phyloP scores from a whole-genome alignment of 2,797 vertebrate species.

The Chiroxiphia lanceolata region DNA sequence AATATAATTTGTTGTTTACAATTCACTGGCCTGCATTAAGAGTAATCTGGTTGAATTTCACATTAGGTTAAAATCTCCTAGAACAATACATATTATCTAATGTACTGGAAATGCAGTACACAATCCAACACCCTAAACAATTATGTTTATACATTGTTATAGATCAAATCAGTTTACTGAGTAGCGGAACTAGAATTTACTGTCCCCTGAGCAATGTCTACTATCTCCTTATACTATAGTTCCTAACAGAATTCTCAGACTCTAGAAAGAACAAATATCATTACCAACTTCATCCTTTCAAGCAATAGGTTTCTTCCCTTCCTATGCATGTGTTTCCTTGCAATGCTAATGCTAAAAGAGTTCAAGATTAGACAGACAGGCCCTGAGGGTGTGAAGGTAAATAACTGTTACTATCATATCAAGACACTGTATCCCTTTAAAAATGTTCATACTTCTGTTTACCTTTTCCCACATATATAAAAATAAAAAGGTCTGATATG shows the following conservation, averaged over 20 bases:
- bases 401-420: not conserved
- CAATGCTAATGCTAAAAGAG: not conserved
- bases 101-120: not conserved
- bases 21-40: not conserved
- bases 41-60: not conserved
- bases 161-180: not conserved
- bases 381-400: not conserved
- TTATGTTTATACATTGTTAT: too few species aligned
- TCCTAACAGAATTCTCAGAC: not conserved
- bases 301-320: not conserved
- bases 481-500: not conserved
- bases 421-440: not conserved
- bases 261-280: not conserved
- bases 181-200: not conserved
- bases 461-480: not conserved
- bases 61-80: not conserved
- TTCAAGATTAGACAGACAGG: not conserved
- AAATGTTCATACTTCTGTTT: not conserved
- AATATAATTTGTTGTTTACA: not conserved
- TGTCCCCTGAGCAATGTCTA: not conserved
- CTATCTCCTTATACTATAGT: not conserved
- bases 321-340: not conserved
- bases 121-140: not conserved
- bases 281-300: not conserved
- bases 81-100: not conserved